These are phyloP conservation scores for Campoplex nolae DNA, from an alignment of 2,888 invertebrate species.

Conservation along the genomic window DNA sequence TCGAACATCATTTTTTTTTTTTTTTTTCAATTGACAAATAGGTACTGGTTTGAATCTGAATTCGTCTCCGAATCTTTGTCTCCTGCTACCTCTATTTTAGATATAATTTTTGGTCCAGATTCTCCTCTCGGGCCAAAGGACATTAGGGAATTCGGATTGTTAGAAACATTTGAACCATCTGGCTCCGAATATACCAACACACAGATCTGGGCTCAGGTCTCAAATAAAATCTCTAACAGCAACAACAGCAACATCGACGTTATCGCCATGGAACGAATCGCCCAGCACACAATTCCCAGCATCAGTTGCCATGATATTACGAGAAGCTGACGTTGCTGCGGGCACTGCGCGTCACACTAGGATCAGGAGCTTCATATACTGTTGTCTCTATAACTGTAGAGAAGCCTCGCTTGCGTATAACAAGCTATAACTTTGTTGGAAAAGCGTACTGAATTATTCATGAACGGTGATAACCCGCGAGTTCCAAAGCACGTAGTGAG, in stretches of 20 bases:
- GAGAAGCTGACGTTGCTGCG: constrained; percentile 50
- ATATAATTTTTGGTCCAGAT: too few species aligned
- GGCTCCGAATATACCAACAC: neutral
- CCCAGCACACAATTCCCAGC: constrained; percentile 37
- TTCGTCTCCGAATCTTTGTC: neutral
- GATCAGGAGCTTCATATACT: constrained; percentile 11
- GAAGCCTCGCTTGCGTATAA: constrained; percentile 69
- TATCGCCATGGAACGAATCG: constrained; percentile 63
- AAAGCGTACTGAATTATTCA: constrained; percentile 72
- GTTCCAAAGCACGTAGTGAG: constrained; percentile 71
- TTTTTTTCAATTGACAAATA: neutral
- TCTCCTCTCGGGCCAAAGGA: neutral
- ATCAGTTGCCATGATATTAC: constrained; percentile 41
- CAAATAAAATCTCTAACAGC: constrained; percentile 14
- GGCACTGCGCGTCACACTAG: constrained; percentile 27
- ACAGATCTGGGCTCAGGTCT: neutral
- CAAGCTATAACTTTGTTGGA: constrained; percentile 73
- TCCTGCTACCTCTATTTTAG: neutral
- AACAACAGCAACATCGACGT: constrained; percentile 40
- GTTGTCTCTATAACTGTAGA: constrained; percentile 29
- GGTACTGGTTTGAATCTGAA: neutral
- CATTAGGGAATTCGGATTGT: neutral
- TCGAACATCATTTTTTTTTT: neutral
- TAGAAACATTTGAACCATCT: neutral
- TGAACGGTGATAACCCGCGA: constrained; percentile 71